Conservation (phyloP, 2,888 invertebrate genomes). For the Neoaliturus tenellus region DNA sequence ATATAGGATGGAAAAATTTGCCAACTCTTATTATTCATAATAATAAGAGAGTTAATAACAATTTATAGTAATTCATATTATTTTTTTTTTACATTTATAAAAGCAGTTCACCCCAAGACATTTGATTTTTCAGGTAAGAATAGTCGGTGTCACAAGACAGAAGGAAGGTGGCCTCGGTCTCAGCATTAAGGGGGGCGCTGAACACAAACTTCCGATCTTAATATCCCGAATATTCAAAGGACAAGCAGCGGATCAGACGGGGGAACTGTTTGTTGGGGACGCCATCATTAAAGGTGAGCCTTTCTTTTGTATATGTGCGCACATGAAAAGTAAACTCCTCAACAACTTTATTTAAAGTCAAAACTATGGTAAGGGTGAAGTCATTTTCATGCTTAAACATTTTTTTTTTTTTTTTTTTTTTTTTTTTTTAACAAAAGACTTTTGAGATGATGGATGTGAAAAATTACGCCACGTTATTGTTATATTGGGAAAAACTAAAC, state of each 20-base stretch:
- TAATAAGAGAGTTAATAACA: background rate
- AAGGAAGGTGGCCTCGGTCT: constrained; percentile 93
- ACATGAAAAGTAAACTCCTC: too few species aligned
- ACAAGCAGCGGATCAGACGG: constrained; percentile 95
- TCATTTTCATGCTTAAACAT: too few species aligned
- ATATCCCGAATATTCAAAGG: constrained; percentile 97
- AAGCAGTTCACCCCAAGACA: too few species aligned
- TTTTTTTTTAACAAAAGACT: too few species aligned
- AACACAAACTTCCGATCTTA: constrained; percentile 96
- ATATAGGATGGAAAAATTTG: too few species aligned
- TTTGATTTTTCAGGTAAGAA: constrained; percentile 82
- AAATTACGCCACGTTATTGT: too few species aligned
- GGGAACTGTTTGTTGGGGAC: constrained; percentile 97
- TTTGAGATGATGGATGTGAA: too few species aligned
- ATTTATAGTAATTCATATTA: background rate
- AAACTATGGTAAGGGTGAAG: too few species aligned
- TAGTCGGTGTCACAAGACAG: constrained; percentile 91
- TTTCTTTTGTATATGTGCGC: too few species aligned
- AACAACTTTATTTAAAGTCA: too few species aligned
- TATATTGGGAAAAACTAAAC: too few species aligned
- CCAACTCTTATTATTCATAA: background rate
- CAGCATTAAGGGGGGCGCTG: constrained; percentile 97
- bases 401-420: too few species aligned
- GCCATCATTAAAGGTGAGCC: constrained; percentile 92
- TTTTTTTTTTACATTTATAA: background rate